phyloP scores from a whole-genome alignment of 1,140 invertebrate species.

The Caenorhabditis brenneri region DNA sequence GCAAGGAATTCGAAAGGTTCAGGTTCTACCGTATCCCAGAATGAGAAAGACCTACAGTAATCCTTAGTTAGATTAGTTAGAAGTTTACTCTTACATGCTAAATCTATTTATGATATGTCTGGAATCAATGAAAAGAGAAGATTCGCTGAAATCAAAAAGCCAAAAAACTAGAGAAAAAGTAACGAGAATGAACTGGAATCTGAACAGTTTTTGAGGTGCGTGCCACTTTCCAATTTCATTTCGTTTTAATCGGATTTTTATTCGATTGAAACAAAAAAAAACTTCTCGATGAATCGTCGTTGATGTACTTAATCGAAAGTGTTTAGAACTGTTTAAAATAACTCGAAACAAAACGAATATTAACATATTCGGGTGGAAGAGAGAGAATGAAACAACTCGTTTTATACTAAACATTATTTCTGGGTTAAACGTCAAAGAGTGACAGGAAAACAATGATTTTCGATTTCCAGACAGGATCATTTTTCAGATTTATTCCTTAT shows the following conservation, averaged over 20 bases:
- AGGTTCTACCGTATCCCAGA: no score
- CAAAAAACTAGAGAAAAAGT: no score
- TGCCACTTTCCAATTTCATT: slow-evolving; percentile 22
- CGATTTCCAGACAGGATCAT: slow-evolving; percentile 7
- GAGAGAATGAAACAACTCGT: neutral
- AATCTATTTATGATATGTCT: no score
- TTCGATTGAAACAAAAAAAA: slow-evolving; percentile 20
- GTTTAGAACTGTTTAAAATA: neutral
- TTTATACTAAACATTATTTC: neutral
- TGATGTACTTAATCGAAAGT: slow-evolving; percentile 1
- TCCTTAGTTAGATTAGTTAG: no score
- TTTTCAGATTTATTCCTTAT: neutral
- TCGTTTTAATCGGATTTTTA: slow-evolving; percentile 25
- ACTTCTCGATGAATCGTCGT: neutral
- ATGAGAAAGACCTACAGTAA: no score
- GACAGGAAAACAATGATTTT: neutral
- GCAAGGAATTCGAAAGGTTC: no score
- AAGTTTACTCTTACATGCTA: no score
- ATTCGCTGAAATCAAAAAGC: no score
- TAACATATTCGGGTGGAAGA: neutral
- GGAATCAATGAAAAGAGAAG: no score
- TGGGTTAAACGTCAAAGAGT: neutral
- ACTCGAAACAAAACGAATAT: neutral
- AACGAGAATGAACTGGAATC: no score
- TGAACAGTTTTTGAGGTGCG: neutral